Evolutionary conservation across 1,140 invertebrate species (phyloP).

Genomic region (Aphis gossypii): DNA sequence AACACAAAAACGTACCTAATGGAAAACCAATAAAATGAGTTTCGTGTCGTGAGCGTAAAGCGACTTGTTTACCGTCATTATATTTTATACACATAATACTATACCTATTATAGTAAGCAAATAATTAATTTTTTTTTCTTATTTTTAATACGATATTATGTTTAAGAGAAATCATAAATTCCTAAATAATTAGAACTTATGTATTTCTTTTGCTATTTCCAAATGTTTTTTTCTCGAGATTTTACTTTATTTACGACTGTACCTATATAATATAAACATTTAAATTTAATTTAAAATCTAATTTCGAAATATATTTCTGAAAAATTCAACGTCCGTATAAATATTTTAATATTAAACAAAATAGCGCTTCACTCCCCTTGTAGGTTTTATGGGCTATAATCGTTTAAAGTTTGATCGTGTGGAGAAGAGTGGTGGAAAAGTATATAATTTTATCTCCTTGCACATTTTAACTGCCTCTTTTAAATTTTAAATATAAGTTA

Average conservation of each 20-base stretch:
- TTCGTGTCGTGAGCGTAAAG: not conserved
- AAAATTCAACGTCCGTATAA: not conserved
- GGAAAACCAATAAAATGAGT: not conserved
- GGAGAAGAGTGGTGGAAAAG: not conserved
- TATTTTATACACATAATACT: not conserved
- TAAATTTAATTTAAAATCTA: constrained; percentile 1
- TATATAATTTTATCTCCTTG: not conserved
- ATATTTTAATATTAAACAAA: constrained; percentile 15
- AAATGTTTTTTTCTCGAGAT: not conserved
- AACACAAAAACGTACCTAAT: not conserved
- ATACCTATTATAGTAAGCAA: not conserved
- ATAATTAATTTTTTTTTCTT: not conserved
- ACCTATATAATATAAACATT: not conserved
- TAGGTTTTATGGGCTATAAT: not conserved
- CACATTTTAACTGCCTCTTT: constrained; percentile 14
- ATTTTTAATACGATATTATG: not conserved
- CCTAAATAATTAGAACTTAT: not conserved
- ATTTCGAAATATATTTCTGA: not conserved
- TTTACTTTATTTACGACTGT: not conserved
- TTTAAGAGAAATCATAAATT: not conserved
- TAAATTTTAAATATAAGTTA: constrained; percentile 20
- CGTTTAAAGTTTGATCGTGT: not conserved
- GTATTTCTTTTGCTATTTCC: not conserved
- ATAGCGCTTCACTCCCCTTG: not conserved
- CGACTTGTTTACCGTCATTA: not conserved